Evolutionary conservation across 2,797 vertebrate genomes (phyloP).

Genomic region (Fringilla coelebs): DNA sequence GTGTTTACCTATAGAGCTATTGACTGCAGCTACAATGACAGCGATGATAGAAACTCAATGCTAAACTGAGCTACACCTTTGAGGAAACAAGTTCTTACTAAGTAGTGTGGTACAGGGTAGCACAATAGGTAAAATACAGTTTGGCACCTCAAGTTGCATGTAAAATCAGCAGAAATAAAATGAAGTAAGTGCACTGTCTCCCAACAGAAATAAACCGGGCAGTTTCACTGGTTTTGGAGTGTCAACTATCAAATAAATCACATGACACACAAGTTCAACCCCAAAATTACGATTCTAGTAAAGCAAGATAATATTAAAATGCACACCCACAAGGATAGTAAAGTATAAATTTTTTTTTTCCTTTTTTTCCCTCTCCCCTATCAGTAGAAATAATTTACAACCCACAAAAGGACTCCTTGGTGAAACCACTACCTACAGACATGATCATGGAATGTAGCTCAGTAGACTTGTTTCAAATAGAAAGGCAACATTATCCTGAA

Average conservation of each 20-base stretch:
- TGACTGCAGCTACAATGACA: conserved; percentile 75
- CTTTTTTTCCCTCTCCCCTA: conserved; percentile 37
- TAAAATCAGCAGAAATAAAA: conserved; percentile 71
- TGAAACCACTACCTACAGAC: conserved; percentile 77
- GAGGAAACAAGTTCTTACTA: conserved; percentile 73
- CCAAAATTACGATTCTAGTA: conserved; percentile 71
- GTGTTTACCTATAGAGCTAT: conserved; percentile 74
- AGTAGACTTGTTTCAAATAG: conserved; percentile 78
- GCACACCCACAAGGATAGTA: conserved; percentile 73
- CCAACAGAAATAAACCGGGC: conserved; percentile 64
- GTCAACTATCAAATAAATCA: conserved; percentile 71
- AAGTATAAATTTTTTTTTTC: conserved; percentile 73
- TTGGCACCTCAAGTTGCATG: conserved; percentile 75
- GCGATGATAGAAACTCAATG: conserved; percentile 70
- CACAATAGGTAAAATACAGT: conserved; percentile 74
- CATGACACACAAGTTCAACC: conserved; percentile 67
- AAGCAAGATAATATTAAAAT: conserved; percentile 77
- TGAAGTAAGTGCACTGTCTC: conserved; percentile 63
- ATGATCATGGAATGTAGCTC: conserved; percentile 81
- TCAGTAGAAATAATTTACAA: conserved; percentile 77
- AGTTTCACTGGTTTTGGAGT: conserved; percentile 64
- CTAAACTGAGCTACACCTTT: conserved; percentile 74
- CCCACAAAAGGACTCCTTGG: conserved; percentile 75
- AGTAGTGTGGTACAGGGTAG: conserved; percentile 67
- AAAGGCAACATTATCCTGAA: conserved; percentile 81